Evolutionary conservation across 2,888 invertebrate species (phyloP).

Genomic region (Coremacera marginata): DNA sequence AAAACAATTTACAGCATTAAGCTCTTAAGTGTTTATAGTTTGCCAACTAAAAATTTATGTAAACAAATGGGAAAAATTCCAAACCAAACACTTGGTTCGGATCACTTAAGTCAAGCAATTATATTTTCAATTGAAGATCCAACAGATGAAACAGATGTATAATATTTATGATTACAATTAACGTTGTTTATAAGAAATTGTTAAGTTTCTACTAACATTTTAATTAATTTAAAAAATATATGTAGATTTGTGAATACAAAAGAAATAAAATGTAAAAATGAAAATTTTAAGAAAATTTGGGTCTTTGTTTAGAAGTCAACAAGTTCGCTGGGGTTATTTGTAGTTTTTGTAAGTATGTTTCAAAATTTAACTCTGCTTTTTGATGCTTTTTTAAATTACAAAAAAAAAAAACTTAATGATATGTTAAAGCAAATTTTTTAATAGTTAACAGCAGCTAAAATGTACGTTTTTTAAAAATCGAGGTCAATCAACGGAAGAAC

Average conservation of each 20-base stretch:
- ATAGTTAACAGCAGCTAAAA: too few species aligned
- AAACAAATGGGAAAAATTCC: constrained; percentile 75
- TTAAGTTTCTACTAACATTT: not conserved
- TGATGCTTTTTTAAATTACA: too few species aligned
- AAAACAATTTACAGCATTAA: constrained; percentile 65
- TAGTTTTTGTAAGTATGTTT: too few species aligned
- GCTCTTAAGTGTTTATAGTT: constrained; percentile 73
- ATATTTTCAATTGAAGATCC: constrained; percentile 70
- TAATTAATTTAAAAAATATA: not conserved
- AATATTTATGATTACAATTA: not conserved
- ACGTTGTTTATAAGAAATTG: not conserved
- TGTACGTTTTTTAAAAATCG: too few species aligned
- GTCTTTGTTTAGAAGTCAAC: not conserved
- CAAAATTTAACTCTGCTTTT: too few species aligned
- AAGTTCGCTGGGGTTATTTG: too few species aligned
- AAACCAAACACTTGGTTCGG: constrained; percentile 81
- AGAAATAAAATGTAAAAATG: not conserved
- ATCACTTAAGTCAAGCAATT: constrained; percentile 86
- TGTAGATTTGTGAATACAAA: not conserved
- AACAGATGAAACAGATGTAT: not conserved
- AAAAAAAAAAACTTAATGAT: too few species aligned
- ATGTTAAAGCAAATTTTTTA: too few species aligned
- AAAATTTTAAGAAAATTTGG: not conserved
- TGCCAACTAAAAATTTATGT: constrained; percentile 78
- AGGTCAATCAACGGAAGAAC: too few species aligned